Evolutionary conservation across 2,797 vertebrate genomes (phyloP).

Genomic region (Pyrocephalus nanus): DNA sequence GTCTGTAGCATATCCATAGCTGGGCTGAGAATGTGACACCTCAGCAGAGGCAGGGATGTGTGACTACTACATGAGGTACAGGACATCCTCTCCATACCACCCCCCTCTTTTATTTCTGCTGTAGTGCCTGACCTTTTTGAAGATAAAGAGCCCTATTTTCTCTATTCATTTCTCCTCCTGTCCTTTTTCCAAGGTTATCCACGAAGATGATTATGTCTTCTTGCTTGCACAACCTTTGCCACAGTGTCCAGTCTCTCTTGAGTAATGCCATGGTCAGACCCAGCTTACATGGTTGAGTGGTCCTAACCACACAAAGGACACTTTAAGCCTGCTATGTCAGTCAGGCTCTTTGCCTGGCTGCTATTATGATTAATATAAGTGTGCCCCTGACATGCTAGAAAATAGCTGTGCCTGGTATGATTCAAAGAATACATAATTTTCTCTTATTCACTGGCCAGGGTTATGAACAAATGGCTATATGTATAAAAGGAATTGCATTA

Average conservation of each 20-base stretch:
- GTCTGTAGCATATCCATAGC: not conserved
- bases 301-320: not conserved
- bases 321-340: not conserved
- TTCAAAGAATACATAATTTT: constrained; percentile 12
- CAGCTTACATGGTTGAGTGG: not conserved
- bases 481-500: constrained; percentile 26
- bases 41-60: not conserved
- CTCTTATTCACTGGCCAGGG: not conserved
- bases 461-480: constrained; percentile 21
- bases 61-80: not conserved
- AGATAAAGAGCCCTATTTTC: not conserved
- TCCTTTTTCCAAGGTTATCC: not conserved
- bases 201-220: not conserved
- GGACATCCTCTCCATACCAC: not conserved
- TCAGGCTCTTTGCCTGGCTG: not conserved
- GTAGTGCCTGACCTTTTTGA: not conserved
- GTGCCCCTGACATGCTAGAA: not conserved
- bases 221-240: not conserved
- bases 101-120: not conserved
- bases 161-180: not conserved
- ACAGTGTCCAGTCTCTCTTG: not conserved
- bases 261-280: not conserved
- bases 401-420: not conserved
- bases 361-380: constrained; percentile 6
- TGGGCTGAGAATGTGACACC: not conserved